Evolutionary conservation across 2,888 invertebrate species (phyloP).

Genomic region (Cryptus viduatorius): DNA sequence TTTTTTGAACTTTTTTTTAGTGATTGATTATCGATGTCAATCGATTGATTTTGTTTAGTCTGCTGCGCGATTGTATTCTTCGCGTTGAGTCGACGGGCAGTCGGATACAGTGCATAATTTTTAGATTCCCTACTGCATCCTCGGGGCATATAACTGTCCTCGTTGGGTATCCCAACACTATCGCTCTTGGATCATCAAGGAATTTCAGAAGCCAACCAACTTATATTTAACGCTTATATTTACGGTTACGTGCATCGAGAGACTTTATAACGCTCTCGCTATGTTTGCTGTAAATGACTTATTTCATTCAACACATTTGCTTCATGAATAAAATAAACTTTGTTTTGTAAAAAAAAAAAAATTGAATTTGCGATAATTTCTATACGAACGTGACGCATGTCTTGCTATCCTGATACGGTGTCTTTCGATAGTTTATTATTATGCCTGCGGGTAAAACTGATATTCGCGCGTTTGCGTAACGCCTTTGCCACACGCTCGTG

Average conservation of each 20-base stretch:
- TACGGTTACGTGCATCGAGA: conserved; percentile 78
- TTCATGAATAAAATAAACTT: not conserved
- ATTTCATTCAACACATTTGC: not conserved
- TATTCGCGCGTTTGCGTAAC: conserved; percentile 34
- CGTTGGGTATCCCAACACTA: conserved; percentile 83
- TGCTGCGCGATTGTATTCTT: too few relatives aligned
- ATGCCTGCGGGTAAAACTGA: not conserved
- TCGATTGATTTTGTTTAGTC: too few relatives aligned
- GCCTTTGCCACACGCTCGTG: conserved; percentile 19
- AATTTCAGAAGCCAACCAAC: conserved; percentile 83
- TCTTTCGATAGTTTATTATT: conserved; percentile 28
- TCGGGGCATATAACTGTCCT: conserved; percentile 64
- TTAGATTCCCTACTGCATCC: not conserved
- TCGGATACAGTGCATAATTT: conserved; percentile 63
- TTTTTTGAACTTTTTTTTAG: too few relatives aligned
- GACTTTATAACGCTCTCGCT: conserved; percentile 82
- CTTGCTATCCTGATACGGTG: conserved; percentile 4
- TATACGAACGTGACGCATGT: not conserved
- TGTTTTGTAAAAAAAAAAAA: not conserved
- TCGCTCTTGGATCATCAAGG: conserved; percentile 82
- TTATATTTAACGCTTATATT: conserved; percentile 80
- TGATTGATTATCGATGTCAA: too few relatives aligned
- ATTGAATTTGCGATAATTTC: conserved; percentile 27
- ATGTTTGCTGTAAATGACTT: conserved; percentile 46
- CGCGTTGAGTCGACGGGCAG: conserved; percentile 52